phyloP scores from a whole-genome alignment of 2,113 vertebrate genomes.

The Scytalopus superciliaris region DNA sequence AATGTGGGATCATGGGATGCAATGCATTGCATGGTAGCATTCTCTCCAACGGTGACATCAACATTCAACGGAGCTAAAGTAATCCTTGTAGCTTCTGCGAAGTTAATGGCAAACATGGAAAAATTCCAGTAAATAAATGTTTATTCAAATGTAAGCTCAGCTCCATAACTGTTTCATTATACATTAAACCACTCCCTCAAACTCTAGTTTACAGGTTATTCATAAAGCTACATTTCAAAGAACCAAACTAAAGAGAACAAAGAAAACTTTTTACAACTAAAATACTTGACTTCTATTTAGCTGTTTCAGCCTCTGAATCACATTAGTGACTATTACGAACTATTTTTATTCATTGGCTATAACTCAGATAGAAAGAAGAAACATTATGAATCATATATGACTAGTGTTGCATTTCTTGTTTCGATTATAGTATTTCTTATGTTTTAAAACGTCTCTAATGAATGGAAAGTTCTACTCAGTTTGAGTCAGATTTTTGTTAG shows the following conservation, averaged over 20 bases:
- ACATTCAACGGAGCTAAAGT: conserved; percentile 87
- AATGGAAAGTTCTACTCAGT: neutral
- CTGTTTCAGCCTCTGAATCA: neutral
- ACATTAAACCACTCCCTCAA: neutral
- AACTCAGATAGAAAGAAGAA: neutral
- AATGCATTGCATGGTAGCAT: conserved; percentile 87
- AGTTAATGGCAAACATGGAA: conserved; percentile 43
- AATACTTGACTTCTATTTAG: neutral
- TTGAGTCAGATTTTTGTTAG: neutral
- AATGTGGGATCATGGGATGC: conserved; percentile 87
- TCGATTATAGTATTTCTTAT: neutral
- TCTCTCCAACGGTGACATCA: conserved; percentile 90
- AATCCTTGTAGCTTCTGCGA: conserved; percentile 91
- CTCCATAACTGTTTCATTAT: neutral
- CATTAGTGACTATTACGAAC: neutral
- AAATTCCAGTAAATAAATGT: conserved; percentile 11
- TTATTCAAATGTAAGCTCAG: neutral
- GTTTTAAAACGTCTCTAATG: neutral
- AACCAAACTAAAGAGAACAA: neutral
- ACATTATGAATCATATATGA: neutral
- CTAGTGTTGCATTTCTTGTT: neutral
- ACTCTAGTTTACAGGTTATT: neutral
- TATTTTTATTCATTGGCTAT: neutral
- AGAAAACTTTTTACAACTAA: neutral
- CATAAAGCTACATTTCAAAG: neutral